These are phyloP conservation scores for Sakesphorus luctuosus DNA, from an alignment of 2,113 vertebrate genomes.

Conservation along the genomic window DNA sequence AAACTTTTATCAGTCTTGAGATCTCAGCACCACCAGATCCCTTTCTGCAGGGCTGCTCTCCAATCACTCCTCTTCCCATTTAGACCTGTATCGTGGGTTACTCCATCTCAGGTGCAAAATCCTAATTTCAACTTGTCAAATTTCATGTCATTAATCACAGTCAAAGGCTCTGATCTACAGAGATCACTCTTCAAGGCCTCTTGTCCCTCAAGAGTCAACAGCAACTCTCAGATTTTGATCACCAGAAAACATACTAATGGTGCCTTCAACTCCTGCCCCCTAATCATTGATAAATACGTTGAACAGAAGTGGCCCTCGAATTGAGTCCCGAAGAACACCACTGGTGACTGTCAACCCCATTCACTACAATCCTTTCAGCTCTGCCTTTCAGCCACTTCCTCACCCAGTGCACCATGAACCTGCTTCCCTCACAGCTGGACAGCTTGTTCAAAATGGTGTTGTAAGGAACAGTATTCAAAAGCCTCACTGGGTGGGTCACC, in stretches of 20 bases:
- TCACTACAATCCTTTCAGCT: neutral
- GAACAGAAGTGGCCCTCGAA: neutral
- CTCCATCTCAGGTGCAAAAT: neutral
- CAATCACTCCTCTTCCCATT: neutral
- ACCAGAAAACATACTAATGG: neutral
- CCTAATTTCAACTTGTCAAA: neutral
- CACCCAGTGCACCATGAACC: neutral
- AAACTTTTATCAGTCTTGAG: neutral
- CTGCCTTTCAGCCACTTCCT: neutral
- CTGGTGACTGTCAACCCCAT: neutral
- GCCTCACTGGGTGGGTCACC: neutral
- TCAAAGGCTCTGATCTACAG: neutral
- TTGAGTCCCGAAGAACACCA: neutral
- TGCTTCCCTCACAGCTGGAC: rapidly evolving
- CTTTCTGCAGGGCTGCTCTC: neutral
- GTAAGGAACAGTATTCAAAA: neutral
- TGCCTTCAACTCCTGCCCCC: neutral
- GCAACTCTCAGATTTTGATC: neutral
- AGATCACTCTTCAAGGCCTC: neutral
- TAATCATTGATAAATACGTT: neutral
- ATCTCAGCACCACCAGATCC: neutral
- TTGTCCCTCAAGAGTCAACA: neutral
- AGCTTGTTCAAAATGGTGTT: neutral
- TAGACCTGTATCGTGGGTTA: neutral
- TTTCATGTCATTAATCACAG: neutral